Base-by-base conservation (phyloP, 2,888 invertebrate genomes). In the Gastrophysa polygoni region DNA sequence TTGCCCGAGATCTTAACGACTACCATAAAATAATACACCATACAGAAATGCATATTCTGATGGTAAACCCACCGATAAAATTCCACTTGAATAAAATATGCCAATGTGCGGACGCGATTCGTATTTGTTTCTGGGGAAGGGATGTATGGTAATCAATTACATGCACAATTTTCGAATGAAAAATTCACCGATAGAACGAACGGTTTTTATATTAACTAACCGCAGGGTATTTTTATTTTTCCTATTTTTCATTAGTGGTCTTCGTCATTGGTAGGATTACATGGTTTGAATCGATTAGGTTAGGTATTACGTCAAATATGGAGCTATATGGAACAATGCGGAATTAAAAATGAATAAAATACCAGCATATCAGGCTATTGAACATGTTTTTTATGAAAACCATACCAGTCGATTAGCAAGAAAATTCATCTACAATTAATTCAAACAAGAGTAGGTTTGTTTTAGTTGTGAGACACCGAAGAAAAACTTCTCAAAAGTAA, bases 1-100 rank as follows among this genome's bases (percentile, higher is more conserved):
- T 71, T 66, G 67, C 69, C 63, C 61, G 65, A 71, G 69, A 68
- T 64, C 63, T 68, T 69, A 69, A 67, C 68, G 62, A 71, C 71
- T 66, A 62, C 69, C 64, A 71, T 69, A 68, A 67, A 71, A 69
- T 69, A 67, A 71, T 66, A 70, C 57, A 48, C 57, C 59, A 60
- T 59, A 63, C n/a, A n/a, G 64, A 59, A 62, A 62, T 59, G 64
- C 63, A 66, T 56, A 63, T 64, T 64, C 58, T 50, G 57, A 56
- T 14, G 54, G 59, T 62, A 61, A 66, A 64, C 49, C 49, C 17
- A 59, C 68, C 64, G 64, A 66, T 68, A 63, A 61, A 60, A 61
- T 58, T 63, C 55, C 62, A 64, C 58, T 66, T 60, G 57, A 57
- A 63, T 63, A 68, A 52, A 63, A 64, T 60, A 67, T 62, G 57